Evolutionary conservation across 2,888 invertebrate genomes (phyloP), one percentile per base, ranked within the genome.

Genomic region (Lasioglossum vierecki): DNA sequence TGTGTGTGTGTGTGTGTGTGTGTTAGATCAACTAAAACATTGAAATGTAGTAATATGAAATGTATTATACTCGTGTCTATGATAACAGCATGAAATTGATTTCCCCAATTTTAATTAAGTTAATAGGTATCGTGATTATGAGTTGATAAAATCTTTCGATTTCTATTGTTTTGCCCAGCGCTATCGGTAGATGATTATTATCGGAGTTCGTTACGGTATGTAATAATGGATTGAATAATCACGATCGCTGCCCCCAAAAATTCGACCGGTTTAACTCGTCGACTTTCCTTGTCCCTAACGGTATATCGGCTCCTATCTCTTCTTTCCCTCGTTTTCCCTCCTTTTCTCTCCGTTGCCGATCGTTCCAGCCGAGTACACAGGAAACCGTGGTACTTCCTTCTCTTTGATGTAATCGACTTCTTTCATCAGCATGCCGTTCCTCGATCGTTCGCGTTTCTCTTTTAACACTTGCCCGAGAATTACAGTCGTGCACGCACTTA

Each of bases 181-280:
- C 9, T 18, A 35, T 66, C 30, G 18, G 1, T 3, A 4, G 4
- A 35, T 22, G 66, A 35, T 66, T 22, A 66, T 39, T 15, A 66
- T 18, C 35, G 9, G 9, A 18, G 35, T 70, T 70, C n/a, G 70
- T 70, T 70, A 70, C 41, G 39, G n/a, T 30, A 75, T 75, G 71
- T 77, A 79, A 83, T 87, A 85, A 74, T 35, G 57, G 53, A 66
- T 80, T 41, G 79, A 66, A 78, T 82, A 79, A 79, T 49, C 60
- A 79, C 76, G 79, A 79, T 68, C 77, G 66, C 41, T 26, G 81
- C 76, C n/a, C 75, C 91, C 90, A 91, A 92, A 92, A 91, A 90
- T 91, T 87, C 84, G 79, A 92, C 89, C 91, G 89, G 91, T 91
- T 91, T 86, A 72, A 88, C 88, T 78, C 79, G 87, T 80, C 71